Evolutionary conservation across 2,888 invertebrate genomes (phyloP).

Genomic region (Phortica okadai): DNA sequence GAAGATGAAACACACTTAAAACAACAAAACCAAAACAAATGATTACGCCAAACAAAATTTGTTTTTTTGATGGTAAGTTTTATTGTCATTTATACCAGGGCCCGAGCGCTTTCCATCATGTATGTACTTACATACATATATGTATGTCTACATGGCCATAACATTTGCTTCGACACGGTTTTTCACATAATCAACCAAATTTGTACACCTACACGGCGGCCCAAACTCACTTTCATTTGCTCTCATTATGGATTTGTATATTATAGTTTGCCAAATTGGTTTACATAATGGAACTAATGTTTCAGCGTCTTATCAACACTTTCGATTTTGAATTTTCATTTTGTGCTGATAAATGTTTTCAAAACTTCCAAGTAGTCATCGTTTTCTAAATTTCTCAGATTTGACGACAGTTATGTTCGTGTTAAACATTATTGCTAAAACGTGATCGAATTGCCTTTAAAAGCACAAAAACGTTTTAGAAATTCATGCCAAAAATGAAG

Average conservation of each 20-base stretch:
- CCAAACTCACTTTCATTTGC: constrained; percentile 32
- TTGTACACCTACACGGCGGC: constrained; percentile 41
- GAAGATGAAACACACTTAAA: constrained; percentile 25
- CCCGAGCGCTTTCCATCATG: not conserved
- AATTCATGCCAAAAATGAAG: constrained; percentile 44
- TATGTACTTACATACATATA: constrained; percentile 47
- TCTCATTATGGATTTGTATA: not conserved
- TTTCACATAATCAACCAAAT: constrained; percentile 48
- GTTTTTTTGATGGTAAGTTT: constrained; percentile 53
- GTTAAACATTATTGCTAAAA: constrained; percentile 30
- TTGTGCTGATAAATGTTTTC: constrained; percentile 16
- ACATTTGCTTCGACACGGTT: constrained; percentile 40
- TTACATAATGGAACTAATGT: too few relatives aligned
- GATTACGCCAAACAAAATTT: constrained; percentile 52
- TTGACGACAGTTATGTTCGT: constrained; percentile 30
- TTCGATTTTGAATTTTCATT: constrained; percentile 48
- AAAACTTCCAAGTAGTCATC: not conserved
- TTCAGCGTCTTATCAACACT: constrained; percentile 45
- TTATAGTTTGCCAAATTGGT: not conserved
- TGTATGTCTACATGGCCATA: constrained; percentile 46
- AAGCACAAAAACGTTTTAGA: not conserved
- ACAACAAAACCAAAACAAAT: constrained; percentile 59
- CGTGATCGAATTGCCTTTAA: constrained; percentile 30
- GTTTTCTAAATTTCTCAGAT: constrained; percentile 35
- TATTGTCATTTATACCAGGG: constrained; percentile 35